Conservation (phyloP, 2,888 invertebrate genomes). For the Seira sanloemensis region DNA sequence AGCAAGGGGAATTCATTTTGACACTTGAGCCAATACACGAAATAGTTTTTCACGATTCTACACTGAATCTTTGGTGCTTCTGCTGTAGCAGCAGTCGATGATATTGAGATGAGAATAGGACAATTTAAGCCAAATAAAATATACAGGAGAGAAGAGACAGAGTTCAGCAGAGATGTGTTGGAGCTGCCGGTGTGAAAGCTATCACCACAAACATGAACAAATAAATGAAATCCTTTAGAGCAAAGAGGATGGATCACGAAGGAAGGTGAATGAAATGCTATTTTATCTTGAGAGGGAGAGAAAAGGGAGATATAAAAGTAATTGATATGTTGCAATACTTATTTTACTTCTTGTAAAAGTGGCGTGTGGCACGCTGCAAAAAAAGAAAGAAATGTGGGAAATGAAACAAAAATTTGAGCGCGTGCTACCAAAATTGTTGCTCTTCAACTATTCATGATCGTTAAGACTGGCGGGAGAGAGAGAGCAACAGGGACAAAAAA, state of each 20-base stretch:
- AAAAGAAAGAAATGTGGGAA: too few species aligned
- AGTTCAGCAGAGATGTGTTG: background rate
- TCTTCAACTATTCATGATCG: too few species aligned
- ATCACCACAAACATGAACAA: slow-evolving; percentile 26
- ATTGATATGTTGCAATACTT: slow-evolving; percentile 54
- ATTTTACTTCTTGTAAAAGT: background rate
- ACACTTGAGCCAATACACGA: slow-evolving; percentile 49
- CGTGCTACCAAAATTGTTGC: background rate
- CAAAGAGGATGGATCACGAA: too few species aligned
- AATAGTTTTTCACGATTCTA: background rate
- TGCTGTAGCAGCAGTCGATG: too few species aligned
- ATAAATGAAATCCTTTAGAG: background rate
- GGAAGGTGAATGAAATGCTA: too few species aligned
- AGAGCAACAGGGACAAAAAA: slow-evolving; percentile 28
- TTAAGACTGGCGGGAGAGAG: too few species aligned
- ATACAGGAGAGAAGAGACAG: too few species aligned
- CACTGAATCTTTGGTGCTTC: too few species aligned
- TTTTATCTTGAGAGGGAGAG: too few species aligned
- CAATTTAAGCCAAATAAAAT: slow-evolving; percentile 47
- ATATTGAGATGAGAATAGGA: slow-evolving; percentile 48
- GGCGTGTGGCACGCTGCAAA: slow-evolving; percentile 3
- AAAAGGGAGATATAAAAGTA: slow-evolving; percentile 46
- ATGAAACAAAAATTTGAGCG: background rate
- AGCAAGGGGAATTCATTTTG: slow-evolving; percentile 54
- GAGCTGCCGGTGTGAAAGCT: slow-evolving; percentile 27